phyloP scores from a whole-genome alignment of 2,888 invertebrate species.

The Litoditis marina region DNA sequence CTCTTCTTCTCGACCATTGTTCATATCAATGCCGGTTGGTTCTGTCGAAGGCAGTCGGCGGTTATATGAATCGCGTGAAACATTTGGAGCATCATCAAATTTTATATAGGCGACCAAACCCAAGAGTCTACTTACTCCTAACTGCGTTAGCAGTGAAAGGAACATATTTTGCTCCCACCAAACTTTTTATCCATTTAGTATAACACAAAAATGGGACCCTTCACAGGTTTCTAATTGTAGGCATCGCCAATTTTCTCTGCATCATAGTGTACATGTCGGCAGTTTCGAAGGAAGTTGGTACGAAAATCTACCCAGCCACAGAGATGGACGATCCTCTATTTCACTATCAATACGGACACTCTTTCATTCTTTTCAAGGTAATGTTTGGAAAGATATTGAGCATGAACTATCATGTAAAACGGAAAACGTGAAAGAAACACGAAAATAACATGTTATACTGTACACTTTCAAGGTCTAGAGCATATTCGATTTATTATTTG shows the following conservation, averaged over 20 bases:
- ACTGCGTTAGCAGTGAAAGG: too few relatives aligned
- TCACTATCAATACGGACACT: conserved; percentile 58
- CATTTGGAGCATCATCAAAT: too few relatives aligned
- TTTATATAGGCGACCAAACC: too few relatives aligned
- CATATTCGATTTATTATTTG: too few relatives aligned
- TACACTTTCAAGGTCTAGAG: too few relatives aligned
- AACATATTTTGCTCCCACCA: too few relatives aligned
- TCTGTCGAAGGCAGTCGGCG: too few relatives aligned
- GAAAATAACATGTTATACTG: too few relatives aligned
- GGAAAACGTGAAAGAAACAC: not conserved
- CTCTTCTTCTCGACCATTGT: conserved; percentile 49
- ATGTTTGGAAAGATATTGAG: not conserved
- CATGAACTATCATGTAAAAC: not conserved
- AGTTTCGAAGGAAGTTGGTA: conserved; percentile 60
- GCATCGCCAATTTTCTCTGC: conserved; percentile 56
- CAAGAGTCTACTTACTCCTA: too few relatives aligned
- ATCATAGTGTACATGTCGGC: conserved; percentile 60
- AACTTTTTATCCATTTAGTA: too few relatives aligned
- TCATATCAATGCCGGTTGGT: conserved; percentile 57
- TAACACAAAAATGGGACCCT: not conserved
- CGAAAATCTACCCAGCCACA: conserved; percentile 57
- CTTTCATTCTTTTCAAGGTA: conserved; percentile 57
- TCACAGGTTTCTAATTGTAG: conserved; percentile 25
- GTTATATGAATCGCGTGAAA: too few relatives aligned
- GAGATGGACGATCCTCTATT: conserved; percentile 62